phyloP scores from a whole-genome alignment of 2,797 vertebrate genomes.

The Anabacerthia variegaticeps region DNA sequence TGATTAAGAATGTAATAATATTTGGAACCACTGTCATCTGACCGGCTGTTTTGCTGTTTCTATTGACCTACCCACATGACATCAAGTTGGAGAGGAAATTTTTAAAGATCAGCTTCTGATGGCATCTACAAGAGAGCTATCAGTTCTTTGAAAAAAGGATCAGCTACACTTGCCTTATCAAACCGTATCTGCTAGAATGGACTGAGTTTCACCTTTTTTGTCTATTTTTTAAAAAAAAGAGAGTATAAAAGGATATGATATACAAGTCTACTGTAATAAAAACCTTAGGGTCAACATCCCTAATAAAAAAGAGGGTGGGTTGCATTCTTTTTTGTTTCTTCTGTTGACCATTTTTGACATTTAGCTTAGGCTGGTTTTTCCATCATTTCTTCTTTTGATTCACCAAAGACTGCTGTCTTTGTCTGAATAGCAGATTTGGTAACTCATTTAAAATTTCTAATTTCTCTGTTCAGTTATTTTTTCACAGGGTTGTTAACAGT shows the following conservation, averaged over 20 bases:
- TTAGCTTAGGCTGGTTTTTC: not conserved
- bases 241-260: not conserved
- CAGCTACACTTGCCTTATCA: not conserved
- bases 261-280: not conserved
- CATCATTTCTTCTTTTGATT: not conserved
- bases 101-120: not conserved
- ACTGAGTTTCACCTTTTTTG: not conserved
- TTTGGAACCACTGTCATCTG: not conserved
- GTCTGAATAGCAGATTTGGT: not conserved
- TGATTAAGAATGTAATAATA: not conserved
- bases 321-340: not conserved
- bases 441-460: not conserved
- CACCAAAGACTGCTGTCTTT: accelerated
- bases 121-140: not conserved
- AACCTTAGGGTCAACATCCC: not conserved
- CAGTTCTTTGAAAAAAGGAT: not conserved
- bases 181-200: not conserved
- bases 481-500: not conserved
- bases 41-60: not conserved
- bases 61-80: not conserved
- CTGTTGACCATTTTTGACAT: not conserved
- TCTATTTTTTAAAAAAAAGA: not conserved
- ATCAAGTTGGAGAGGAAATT: not conserved
- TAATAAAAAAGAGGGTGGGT: not conserved
- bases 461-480: not conserved